Evolutionary conservation across 2,888 invertebrate genomes (phyloP), one percentile per base, ranked within the genome.

Genomic region (Melanotus villosus): DNA sequence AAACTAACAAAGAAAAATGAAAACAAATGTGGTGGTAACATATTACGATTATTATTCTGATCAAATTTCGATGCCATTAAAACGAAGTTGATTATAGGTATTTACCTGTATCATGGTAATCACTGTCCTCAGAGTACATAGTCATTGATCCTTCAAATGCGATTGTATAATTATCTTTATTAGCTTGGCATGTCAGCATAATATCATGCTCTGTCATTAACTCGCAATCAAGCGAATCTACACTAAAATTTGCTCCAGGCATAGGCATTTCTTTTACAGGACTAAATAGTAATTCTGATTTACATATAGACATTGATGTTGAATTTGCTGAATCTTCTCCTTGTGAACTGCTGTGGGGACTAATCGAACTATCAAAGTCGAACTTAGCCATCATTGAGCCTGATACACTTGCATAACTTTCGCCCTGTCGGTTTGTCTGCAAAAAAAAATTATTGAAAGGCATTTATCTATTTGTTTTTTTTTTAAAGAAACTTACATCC

Each of bases 81-180:
- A n/a, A n/a, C n/a, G n/a, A n/a, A n/a, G n/a, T n/a, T n/a, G n/a
- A n/a, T n/a, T n/a, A 45, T 47, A 23, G 1, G 1, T 52, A n/a
- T 73, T 68, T 76, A 85, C 84, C 84, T 64, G 82, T 83, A 72
- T 86, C 87, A 74, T 86, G 86, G 84, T 91, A 92, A 85, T 92
- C 93, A 82, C 92, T 93, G 83, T 93, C 94, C 85, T 95, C 95
- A 60, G 94, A 94, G 84, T 93, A 94, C 87, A 92, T 91, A 75
- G 93, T 92, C 78, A 92, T 88, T 79, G 94, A 94, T 80, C 95
- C 96, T 87, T 96, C 96, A 80, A 97, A 97, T 76, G 96, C 96
- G 80, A 97, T 96, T 73, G 96, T 97, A 84, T 97, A 97, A 87
- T 97, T 97, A 85, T 96, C 94, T 87, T 96, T 96, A 84, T 96